These are phyloP conservation scores for Euwallacea fornicatus DNA, from an alignment of 1,140 invertebrate species.

Conservation along the genomic window DNA sequence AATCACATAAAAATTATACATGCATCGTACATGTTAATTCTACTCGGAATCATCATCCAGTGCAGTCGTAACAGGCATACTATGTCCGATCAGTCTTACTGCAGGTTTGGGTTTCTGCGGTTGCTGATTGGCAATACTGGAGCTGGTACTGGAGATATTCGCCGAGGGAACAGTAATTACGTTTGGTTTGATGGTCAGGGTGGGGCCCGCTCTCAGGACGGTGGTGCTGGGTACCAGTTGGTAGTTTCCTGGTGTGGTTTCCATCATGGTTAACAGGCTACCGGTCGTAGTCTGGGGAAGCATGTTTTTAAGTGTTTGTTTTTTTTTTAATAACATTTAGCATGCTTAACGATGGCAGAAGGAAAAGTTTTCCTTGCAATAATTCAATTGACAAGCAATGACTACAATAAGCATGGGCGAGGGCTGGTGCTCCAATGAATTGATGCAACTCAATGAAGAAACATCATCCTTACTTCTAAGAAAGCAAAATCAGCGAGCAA, in stretches of 20 bases:
- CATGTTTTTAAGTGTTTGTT: constrained; percentile 1
- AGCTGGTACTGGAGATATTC: constrained; percentile 7
- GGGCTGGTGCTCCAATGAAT: no score
- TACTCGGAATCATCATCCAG: constrained; percentile 34
- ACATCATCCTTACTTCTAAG: no score
- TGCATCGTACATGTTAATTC: background rate
- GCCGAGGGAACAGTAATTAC: constrained; percentile 36
- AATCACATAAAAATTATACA: no score
- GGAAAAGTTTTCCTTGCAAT: background rate
- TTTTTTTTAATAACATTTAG: background rate
- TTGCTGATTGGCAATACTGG: constrained; percentile 6
- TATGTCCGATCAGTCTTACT: background rate
- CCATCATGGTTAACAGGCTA: constrained; percentile 45
- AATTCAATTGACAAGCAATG: background rate
- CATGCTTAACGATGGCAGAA: background rate
- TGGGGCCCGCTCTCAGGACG: constrained; percentile 29
- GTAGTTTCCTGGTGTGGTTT: constrained; percentile 47
- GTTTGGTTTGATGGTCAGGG: constrained; percentile 37
- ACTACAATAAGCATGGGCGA: no score
- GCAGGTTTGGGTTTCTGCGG: constrained; percentile 5
- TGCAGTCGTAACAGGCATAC: constrained; percentile 24
- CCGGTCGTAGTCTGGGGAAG: constrained; percentile 25
- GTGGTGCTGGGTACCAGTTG: constrained; percentile 45
- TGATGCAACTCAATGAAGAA: no score
- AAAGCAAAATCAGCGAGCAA: no score